Conservation (phyloP, 2,888 invertebrate species). For the Leucophenga maculata region DNA sequence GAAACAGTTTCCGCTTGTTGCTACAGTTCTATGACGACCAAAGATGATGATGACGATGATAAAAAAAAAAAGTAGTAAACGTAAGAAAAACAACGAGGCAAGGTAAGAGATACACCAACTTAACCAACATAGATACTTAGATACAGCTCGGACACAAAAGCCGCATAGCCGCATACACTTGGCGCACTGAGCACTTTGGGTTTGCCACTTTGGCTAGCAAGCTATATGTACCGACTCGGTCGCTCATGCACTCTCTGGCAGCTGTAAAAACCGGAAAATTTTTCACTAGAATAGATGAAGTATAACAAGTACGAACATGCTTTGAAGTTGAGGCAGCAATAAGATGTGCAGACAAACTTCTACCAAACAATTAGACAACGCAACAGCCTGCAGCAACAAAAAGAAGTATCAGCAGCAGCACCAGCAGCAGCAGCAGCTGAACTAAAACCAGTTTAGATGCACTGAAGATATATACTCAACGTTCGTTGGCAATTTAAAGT, state of each 20-base stretch:
- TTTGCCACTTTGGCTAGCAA: not conserved
- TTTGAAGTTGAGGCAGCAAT: not conserved
- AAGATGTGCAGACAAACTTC: constrained; percentile 16
- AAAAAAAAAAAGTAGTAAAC: not conserved
- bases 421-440: not conserved
- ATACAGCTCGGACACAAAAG: not conserved
- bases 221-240: not conserved
- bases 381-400: not conserved
- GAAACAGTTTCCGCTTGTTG: constrained; percentile 23
- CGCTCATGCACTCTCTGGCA: not conserved
- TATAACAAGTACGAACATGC: constrained; percentile 15
- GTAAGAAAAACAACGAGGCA: not conserved
- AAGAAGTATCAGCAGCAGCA: not conserved
- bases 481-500: constrained; percentile 8
- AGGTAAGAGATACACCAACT: constrained; percentile 6
- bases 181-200: constrained; percentile 1
- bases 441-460: constrained; percentile 1
- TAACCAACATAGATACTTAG: not conserved
- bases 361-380: constrained; percentile 4
- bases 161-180: constrained; percentile 12
- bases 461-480: not conserved
- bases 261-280: constrained; percentile 19
- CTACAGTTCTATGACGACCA: not conserved
- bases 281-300: constrained; percentile 15
- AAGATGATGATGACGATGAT: not conserved